These are phyloP conservation scores for Myoxocephalus aenaeus DNA, from an alignment of 2,797 vertebrate species.

Conservation along the genomic window DNA sequence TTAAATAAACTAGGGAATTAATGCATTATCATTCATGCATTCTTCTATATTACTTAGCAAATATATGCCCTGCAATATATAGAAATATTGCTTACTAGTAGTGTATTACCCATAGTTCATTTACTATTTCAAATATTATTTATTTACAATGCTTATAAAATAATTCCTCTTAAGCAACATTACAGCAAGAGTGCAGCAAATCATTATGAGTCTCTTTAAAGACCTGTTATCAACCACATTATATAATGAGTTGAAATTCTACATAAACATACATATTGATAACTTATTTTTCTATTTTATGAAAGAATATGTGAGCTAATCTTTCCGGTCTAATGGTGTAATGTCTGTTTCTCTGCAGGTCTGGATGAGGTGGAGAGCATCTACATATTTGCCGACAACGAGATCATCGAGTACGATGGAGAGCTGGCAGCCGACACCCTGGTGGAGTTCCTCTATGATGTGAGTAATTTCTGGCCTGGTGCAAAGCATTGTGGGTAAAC, in stretches of 20 bases:
- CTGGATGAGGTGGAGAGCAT: conserved; percentile 92
- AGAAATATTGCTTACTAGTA: background rate
- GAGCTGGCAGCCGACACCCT: conserved; percentile 91
- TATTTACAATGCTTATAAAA: background rate
- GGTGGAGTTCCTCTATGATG: conserved; percentile 94
- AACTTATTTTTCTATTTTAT: background rate
- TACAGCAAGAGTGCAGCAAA: background rate
- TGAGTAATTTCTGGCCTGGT: conserved; percentile 69
- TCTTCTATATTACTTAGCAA: background rate
- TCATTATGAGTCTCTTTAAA: background rate
- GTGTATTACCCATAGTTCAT: no score
- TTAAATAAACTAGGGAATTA: background rate
- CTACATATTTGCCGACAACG: conserved; percentile 91
- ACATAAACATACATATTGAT: background rate
- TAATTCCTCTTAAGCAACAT: background rate
- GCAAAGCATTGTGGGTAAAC: background rate
- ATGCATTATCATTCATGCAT: no score
- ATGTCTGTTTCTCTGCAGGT: conserved; percentile 72
- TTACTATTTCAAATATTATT: background rate
- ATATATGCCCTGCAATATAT: background rate
- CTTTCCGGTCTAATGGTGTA: background rate
- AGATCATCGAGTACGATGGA: conserved; percentile 93
- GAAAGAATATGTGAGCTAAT: background rate
- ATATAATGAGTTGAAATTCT: background rate
- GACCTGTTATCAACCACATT: background rate